Evolutionary conservation across 2,797 vertebrate genomes (phyloP).

Genomic region (Acomys russatus): DNA sequence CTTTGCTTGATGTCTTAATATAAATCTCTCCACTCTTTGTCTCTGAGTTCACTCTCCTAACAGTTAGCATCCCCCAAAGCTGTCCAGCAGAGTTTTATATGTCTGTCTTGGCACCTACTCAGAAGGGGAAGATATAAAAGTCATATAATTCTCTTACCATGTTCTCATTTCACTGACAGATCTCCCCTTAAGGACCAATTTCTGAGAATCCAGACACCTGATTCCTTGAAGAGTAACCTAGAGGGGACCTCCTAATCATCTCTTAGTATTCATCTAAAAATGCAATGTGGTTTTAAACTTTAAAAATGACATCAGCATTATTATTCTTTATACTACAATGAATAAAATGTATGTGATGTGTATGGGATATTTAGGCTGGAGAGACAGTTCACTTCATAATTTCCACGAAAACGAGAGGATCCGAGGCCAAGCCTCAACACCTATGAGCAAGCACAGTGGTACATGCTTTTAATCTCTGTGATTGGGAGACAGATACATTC

Average conservation of each 20-base stretch:
- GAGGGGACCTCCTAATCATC: slow-evolving; percentile 43
- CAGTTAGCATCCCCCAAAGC: slow-evolving; percentile 58
- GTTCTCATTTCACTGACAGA: slow-evolving; percentile 66
- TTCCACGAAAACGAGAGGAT: background rate
- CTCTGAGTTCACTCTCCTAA: slow-evolving; percentile 61
- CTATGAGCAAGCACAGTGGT: background rate
- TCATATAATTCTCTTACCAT: slow-evolving; percentile 65
- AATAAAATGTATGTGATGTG: background rate
- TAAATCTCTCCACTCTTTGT: slow-evolving; percentile 48
- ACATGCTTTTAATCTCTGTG: background rate
- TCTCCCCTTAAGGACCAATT: slow-evolving; percentile 73
- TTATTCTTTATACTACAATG: background rate
- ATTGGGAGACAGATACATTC: background rate
- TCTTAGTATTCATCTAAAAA: slow-evolving; percentile 67
- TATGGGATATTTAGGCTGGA: background rate
- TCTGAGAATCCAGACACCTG: slow-evolving; percentile 76
- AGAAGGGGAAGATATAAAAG: slow-evolving; percentile 77
- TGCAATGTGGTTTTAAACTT: slow-evolving; percentile 65
- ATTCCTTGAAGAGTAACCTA: slow-evolving; percentile 64
- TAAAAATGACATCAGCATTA: slow-evolving; percentile 52
- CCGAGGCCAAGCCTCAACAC: background rate
- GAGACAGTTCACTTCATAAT: background rate
- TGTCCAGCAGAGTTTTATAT: slow-evolving; percentile 69
- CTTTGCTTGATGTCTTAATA: slow-evolving; percentile 57
- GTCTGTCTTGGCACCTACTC: slow-evolving; percentile 69